Evolutionary conservation across 2,113 vertebrate species (phyloP).

Genomic region (Ginglymostoma cirratum): DNA sequence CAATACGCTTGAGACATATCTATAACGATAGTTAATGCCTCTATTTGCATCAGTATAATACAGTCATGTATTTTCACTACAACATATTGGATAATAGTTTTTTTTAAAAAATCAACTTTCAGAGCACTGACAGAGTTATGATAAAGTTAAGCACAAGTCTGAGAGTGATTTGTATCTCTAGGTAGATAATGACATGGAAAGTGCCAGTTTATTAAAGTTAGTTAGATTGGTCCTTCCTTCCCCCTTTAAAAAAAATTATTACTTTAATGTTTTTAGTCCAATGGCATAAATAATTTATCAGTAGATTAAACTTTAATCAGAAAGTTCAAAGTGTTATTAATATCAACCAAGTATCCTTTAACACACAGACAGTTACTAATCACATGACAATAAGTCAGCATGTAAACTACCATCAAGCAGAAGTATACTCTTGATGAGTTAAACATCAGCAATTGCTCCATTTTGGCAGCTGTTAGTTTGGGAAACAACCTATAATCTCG

Average conservation of each 20-base stretch:
- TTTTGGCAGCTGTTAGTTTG: not conserved
- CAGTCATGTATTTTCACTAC: not conserved
- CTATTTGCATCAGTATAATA: not conserved
- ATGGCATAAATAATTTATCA: conserved; percentile 18
- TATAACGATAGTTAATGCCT: not conserved
- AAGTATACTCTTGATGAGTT: not conserved
- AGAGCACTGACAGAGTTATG: not conserved
- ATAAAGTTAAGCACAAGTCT: not conserved
- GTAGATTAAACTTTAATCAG: conserved; percentile 8
- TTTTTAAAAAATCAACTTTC: not conserved
- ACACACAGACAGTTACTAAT: not conserved
- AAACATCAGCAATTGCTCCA: not conserved
- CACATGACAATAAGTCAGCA: conserved; percentile 20
- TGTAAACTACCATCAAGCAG: not conserved
- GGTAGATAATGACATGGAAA: conserved; percentile 2
- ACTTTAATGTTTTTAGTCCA: conserved; percentile 22
- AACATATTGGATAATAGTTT: not conserved
- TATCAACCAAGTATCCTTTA: conserved; percentile 17
- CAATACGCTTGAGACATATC: not conserved
- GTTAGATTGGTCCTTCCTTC: conserved; percentile 24
- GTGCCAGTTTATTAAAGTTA: not conserved
- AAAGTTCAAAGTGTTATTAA: conserved; percentile 20
- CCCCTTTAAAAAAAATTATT: not conserved
- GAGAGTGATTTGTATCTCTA: not conserved
- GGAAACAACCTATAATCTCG: not conserved